A percentile compares a stretch with the other conserved stretches of the same genome.
These are phyloP conservation scores for Ochotona curzoniae DNA, from an alignment of 2,113 vertebrate genomes.

Conservation along the genomic window DNA sequence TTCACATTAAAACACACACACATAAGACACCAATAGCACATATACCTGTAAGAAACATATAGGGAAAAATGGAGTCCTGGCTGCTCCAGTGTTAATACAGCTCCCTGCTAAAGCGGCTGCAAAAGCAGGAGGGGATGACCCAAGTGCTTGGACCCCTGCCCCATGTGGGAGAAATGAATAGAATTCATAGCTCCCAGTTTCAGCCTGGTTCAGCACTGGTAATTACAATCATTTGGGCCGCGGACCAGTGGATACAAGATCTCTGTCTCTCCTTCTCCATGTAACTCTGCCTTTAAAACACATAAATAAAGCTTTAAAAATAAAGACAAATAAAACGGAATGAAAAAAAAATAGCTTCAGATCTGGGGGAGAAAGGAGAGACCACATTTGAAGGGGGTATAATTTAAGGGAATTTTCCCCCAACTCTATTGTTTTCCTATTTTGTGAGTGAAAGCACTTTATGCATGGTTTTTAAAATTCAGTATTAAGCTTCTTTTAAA, in stretches of 20 bases:
- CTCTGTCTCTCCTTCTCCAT: no score
- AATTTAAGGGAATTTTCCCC: not conserved
- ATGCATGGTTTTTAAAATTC: constrained; percentile 13
- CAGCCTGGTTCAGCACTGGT: no score
- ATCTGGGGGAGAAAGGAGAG: not conserved
- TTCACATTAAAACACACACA: not conserved
- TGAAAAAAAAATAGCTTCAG: not conserved
- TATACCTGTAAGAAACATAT: not conserved
- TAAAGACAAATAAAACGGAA: not conserved
- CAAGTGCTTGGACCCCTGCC: no score
- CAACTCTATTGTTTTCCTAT: not conserved
- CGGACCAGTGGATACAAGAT: no score
- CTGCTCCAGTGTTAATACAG: no score
- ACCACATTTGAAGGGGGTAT: not conserved
- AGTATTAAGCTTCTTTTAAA: constrained; percentile 25
- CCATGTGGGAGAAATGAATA: no score
- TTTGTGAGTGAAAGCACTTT: not conserved
- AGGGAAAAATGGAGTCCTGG: not conserved
- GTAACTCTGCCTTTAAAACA: no score
- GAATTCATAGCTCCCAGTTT: no score
- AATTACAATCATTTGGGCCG: no score
- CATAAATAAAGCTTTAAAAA: no score
- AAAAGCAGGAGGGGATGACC: no score
- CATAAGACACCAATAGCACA: not conserved
- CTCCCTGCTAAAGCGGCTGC: no score